Conservation (phyloP, 2,888 invertebrate genomes). For the Cryptus viduatorius region DNA sequence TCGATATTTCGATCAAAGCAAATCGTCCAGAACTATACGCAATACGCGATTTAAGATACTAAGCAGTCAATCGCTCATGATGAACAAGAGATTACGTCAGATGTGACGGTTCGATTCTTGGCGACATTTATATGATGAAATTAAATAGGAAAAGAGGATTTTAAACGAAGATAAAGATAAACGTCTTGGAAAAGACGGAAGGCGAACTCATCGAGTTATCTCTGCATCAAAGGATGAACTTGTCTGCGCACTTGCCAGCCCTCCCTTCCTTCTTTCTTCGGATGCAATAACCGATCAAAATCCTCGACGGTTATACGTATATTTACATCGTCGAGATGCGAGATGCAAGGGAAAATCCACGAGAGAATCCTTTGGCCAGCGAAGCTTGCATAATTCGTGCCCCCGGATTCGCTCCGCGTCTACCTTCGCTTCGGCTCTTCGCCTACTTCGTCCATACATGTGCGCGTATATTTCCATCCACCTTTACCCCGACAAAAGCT, state of each 20-base stretch:
- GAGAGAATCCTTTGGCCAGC: constrained; percentile 83
- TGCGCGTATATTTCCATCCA: constrained; percentile 18
- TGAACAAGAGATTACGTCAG: background rate
- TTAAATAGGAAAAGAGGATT: constrained; percentile 13
- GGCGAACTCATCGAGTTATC: constrained; percentile 44
- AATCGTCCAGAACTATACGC: background rate
- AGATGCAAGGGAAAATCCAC: constrained; percentile 32
- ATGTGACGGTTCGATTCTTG: background rate
- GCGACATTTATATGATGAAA: background rate
- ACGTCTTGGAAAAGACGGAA: constrained; percentile 48
- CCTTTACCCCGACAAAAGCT: constrained; percentile 66
- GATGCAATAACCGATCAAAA: constrained; percentile 78
- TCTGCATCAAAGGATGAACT: constrained; percentile 59
- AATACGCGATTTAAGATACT: too few species aligned
- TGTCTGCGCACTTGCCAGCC: constrained; percentile 19
- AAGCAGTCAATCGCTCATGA: too few species aligned
- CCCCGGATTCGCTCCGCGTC: constrained; percentile 45
- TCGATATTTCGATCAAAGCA: background rate
- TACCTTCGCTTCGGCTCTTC: constrained; percentile 24
- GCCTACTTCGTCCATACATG: background rate
- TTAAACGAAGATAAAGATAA: constrained; percentile 47
- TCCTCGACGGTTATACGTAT: constrained; percentile 66
- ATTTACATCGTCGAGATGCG: constrained; percentile 39
- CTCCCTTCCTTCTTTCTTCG: constrained; percentile 27
- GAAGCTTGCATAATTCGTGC: constrained; percentile 83